phyloP scores from a whole-genome alignment of 2,113 vertebrate genomes.

The Caracal caracal region DNA sequence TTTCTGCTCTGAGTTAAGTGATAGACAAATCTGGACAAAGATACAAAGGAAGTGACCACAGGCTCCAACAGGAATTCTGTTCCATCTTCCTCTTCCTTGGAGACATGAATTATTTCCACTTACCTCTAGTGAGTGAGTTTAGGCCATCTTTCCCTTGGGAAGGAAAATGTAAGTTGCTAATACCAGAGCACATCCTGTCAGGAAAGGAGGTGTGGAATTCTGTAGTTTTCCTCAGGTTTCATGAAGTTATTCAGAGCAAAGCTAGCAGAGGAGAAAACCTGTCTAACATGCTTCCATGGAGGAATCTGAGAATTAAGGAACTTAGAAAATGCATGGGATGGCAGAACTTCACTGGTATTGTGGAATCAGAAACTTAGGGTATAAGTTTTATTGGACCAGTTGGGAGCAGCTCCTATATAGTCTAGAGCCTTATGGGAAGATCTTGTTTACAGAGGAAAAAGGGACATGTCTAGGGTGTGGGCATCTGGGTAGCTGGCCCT shows the following conservation, averaged over 20 bases:
- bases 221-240: not conserved
- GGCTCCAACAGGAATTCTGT: not conserved
- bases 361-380: not conserved
- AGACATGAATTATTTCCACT: not conserved
- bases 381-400: not conserved
- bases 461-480: rapidly evolving
- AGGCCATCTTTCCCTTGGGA: not conserved
- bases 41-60: not conserved
- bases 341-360: not conserved
- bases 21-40: not conserved
- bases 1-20: not conserved
- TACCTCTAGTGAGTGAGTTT: not conserved
- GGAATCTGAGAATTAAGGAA: not conserved
- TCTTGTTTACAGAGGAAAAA: not conserved
- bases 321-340: not conserved
- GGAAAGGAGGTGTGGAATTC: not conserved
- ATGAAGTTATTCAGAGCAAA: not conserved
- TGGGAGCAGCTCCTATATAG: not conserved
- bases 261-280: not conserved
- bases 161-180: not conserved
- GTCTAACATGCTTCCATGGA: not conserved
- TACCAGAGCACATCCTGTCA: too few species aligned
- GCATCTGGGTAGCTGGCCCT: too few species aligned
- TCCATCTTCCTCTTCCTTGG: not conserved
- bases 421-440: not conserved